Evolutionary conservation across 2,797 vertebrate species (phyloP), one percentile per base, ranked within the genome.

Genomic region (Rhinella marina): DNA sequence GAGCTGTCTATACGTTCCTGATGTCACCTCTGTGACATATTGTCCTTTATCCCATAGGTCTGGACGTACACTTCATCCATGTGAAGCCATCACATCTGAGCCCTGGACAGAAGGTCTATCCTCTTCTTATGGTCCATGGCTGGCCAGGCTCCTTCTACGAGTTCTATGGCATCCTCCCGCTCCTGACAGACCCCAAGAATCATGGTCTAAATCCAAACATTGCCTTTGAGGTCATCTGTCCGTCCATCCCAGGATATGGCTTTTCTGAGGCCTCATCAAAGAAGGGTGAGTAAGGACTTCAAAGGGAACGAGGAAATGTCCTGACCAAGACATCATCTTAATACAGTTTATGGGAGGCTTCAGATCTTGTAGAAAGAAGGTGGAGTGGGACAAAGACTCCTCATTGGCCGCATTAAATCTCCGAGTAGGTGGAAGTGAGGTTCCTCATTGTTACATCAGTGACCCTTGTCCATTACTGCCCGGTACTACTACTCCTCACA

Each of bases 81-180:
- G 95, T 97, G 90, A 95, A 94, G 12, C 96, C 97, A 0, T n/a
- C 92, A 14, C 92, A 76, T 0, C 81, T 96, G 62, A 90, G 91
- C 0, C 90, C 90, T 0, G 95, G 95, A 16, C 93, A 90, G 91
- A 93, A 87, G 86, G 93, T 95, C 87, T 76, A 92, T 68, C 96
- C 96, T 79, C 93, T 98, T 2, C 93, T 98, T 92, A 94, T 98
- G 85, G 95, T 97, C 50, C 97, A 98, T 0, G 97, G 97, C 82
- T 98, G 97, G 97, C 97, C 97, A 0, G 97, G 97, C 16, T 98
- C 96, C 86, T 97, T 98, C 90, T 98, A 93, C 0, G 97, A 98
- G 92, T 98, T 98, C 94, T 98, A 97, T 92, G 95, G 91, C 92
- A 97, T 97, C 84, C 91, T 98, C 5, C 96, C 97, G 10, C 90